A percentile compares a stretch with the other conserved stretches of the same genome.
Evolutionary conservation across 2,888 invertebrate genomes (phyloP).

Genomic region (Hybos culiciformis): DNA sequence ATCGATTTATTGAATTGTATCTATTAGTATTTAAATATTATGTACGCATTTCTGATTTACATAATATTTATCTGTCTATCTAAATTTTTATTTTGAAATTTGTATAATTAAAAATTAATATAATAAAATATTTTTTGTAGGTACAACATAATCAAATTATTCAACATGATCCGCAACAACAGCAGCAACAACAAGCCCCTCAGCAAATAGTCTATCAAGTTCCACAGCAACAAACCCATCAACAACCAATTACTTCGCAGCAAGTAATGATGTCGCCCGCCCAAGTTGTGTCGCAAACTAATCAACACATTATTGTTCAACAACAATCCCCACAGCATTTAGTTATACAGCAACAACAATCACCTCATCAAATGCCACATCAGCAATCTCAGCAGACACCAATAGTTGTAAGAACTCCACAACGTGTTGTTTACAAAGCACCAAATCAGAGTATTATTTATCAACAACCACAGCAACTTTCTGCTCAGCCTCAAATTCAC

Average conservation of each 20-base stretch:
- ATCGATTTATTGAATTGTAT: no score
- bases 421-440: background rate
- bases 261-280: background rate
- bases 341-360: background rate
- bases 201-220: slow-evolving; percentile 6
- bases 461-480: slow-evolving; percentile 20
- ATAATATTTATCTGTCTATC: no score
- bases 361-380: background rate
- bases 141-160: slow-evolving; percentile 13
- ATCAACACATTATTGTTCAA: background rate
- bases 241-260: background rate
- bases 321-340: background rate
- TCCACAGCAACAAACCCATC: background rate
- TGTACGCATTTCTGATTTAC: no score
- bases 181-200: slow-evolving; percentile 14
- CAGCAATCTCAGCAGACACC: background rate
- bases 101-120: no score
- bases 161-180: no score
- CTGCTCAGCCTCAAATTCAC: slow-evolving; percentile 17
- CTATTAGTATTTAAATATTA: no score
- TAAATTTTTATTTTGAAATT: no score
- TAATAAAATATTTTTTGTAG: slow-evolving; percentile 14
- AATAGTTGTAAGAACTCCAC: background rate
- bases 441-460: background rate
- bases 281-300: background rate